Base-by-base conservation (phyloP, 2,888 invertebrate genomes). In the Ormyrus nitidulus region DNA sequence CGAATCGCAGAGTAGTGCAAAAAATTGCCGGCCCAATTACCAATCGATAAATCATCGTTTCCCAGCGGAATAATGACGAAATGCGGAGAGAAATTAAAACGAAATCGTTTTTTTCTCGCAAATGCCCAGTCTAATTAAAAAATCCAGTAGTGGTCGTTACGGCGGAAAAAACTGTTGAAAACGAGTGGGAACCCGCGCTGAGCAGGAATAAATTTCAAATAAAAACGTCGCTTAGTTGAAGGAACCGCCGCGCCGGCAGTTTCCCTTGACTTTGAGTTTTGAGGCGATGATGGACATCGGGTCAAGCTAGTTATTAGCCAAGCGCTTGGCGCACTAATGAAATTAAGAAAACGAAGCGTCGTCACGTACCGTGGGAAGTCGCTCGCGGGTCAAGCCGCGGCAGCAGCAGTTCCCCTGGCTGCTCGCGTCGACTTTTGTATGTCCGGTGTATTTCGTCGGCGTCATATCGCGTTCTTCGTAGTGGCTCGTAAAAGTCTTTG, bases 281-380 rank as follows among this genome's bases (percentile, higher is more conserved):
- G 76, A 72, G 66, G 56, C 51, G 56, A 61, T 68, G 76, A 80
- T 51, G 76, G 51, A 72, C 72, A 68, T 10, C 65, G 48, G 71
- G 59, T 66, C 71, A 48, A 71, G 51, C 66, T 80, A 61, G 68
- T 51, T 19, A 76, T 79, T 79, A 34, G 34, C 74, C 13, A 53
- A 56, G 74, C 48, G 58, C 54, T n/a, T 48, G 34, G 34, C n/a
- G 48, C 54, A 51, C 69, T 74, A 75, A 75, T 71, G 79, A 79
- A 79, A 75, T 79, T 79, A 79, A 75, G 79, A 79, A 70, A 75
- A 79, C 66, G 53, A 79, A 75, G 75, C 34, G 65, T 10, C 6
- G 34, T 11, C 5, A 11, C 56, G 80, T 86, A 86, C 86, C 89
- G 89, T 89, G 89, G 89, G 89, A 89, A 89, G 86, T 87, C 85